These are phyloP conservation scores for Myotis myotis DNA, from an alignment of 2,797 vertebrate species.

Conservation along the genomic window DNA sequence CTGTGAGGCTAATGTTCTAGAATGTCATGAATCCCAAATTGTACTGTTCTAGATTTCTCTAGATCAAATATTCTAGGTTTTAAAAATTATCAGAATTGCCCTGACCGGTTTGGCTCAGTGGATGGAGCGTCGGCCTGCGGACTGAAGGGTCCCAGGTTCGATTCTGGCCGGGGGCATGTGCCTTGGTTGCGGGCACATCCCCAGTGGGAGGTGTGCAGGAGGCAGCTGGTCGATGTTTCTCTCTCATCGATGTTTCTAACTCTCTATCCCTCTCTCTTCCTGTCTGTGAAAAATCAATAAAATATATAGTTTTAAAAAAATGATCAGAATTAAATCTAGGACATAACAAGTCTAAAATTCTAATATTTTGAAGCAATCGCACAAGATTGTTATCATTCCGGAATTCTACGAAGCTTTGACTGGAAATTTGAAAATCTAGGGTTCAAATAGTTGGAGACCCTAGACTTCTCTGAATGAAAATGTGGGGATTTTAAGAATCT, in stretches of 20 bases:
- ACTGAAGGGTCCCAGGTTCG: too few relatives aligned
- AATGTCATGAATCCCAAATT: background rate
- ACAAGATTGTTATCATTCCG: background rate
- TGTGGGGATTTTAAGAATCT: background rate
- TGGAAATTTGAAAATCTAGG: background rate
- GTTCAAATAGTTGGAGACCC: background rate
- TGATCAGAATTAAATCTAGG: conserved; percentile 1
- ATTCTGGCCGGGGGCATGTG: too few relatives aligned
- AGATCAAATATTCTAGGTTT: background rate
- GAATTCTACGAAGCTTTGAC: background rate
- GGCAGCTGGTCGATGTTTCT: too few relatives aligned
- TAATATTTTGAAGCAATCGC: background rate
- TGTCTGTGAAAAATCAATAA: too few relatives aligned
- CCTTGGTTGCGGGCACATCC: too few relatives aligned
- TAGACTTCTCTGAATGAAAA: background rate
- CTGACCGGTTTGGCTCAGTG: too few relatives aligned
- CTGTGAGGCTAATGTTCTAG: background rate
- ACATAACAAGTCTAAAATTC: background rate
- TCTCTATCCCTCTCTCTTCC: too few relatives aligned
- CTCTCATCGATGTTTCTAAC: too few relatives aligned
- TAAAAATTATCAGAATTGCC: background rate
- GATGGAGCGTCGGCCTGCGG: too few relatives aligned
- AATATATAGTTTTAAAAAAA: background rate
- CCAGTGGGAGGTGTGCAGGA: too few relatives aligned
- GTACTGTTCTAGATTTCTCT: background rate